Evolutionary conservation across 2,888 invertebrate genomes (phyloP).

Genomic region (Ephialtes manifestator): DNA sequence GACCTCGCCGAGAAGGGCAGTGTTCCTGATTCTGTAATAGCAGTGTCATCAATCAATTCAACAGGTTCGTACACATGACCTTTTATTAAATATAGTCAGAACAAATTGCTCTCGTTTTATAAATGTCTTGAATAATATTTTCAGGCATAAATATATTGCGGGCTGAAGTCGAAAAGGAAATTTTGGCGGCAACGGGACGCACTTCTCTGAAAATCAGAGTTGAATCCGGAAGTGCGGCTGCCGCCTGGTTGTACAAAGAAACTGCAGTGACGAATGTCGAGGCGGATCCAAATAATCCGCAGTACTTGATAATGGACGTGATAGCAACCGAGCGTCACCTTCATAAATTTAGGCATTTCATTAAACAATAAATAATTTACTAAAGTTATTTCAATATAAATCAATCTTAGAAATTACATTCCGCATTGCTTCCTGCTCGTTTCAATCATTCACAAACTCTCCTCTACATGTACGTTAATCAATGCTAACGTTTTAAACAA

Average conservation of each 20-base stretch:
- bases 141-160: slow-evolving; percentile 86
- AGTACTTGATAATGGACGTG: slow-evolving; percentile 88
- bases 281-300: slow-evolving; percentile 87
- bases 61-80: slow-evolving; percentile 79
- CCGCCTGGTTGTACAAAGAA: slow-evolving; percentile 90
- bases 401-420: not conserved
- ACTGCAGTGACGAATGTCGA: slow-evolving; percentile 87
- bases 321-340: slow-evolving; percentile 88
- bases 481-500: not conserved
- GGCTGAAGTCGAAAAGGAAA: slow-evolving; percentile 85
- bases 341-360: slow-evolving; percentile 87
- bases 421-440: not conserved
- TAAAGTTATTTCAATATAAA: not conserved
- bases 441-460: not conserved
- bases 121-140: slow-evolving; percentile 48
- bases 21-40: slow-evolving; percentile 77
- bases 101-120: not conserved
- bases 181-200: slow-evolving; percentile 87
- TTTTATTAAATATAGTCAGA: not conserved
- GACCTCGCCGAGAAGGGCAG: slow-evolving; percentile 86
- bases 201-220: slow-evolving; percentile 87
- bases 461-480: not conserved
- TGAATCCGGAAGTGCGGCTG: slow-evolving; percentile 88
- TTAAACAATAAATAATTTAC: slow-evolving; percentile 72
- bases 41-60: slow-evolving; percentile 87